These are phyloP conservation scores for Cairina moschata DNA, from an alignment of 2,113 vertebrate genomes.

Conservation along the genomic window DNA sequence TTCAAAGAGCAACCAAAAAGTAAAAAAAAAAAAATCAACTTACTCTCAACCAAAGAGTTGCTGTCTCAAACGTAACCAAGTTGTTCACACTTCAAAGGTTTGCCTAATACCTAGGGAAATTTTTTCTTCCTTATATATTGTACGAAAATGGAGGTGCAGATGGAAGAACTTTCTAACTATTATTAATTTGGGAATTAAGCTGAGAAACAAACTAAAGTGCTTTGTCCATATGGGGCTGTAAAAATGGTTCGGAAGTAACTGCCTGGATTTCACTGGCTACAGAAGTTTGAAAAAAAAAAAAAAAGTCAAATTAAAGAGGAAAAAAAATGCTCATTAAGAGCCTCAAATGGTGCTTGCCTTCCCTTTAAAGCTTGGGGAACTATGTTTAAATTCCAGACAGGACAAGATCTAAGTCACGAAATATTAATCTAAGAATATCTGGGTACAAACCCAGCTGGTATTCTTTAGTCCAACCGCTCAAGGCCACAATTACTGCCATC, in stretches of 20 bases:
- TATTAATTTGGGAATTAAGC: conserved; percentile 2
- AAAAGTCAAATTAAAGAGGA: neutral
- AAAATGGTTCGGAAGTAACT: neutral
- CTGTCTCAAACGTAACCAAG: neutral
- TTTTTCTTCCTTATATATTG: neutral
- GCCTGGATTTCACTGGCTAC: neutral
- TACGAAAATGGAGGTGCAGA: neutral
- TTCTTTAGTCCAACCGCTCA: neutral
- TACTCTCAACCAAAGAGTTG: neutral
- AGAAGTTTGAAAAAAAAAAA: neutral
- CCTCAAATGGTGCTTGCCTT: neutral
- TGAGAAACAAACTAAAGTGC: neutral
- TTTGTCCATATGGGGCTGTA: neutral
- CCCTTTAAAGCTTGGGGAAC: neutral
- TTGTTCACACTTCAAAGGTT: neutral
- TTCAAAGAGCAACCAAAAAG: neutral
- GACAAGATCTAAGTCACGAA: conserved; percentile 11
- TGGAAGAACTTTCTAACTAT: neutral
- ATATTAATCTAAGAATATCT: conserved; percentile 8
- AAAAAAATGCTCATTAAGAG: neutral
- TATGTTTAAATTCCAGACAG: neutral
- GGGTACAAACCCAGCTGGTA: neutral
- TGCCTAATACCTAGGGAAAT: neutral
- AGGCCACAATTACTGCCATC: neutral
- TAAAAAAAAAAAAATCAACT: neutral